phyloP scores from a whole-genome alignment of 2,797 vertebrate species.

The Sus cebifrons region DNA sequence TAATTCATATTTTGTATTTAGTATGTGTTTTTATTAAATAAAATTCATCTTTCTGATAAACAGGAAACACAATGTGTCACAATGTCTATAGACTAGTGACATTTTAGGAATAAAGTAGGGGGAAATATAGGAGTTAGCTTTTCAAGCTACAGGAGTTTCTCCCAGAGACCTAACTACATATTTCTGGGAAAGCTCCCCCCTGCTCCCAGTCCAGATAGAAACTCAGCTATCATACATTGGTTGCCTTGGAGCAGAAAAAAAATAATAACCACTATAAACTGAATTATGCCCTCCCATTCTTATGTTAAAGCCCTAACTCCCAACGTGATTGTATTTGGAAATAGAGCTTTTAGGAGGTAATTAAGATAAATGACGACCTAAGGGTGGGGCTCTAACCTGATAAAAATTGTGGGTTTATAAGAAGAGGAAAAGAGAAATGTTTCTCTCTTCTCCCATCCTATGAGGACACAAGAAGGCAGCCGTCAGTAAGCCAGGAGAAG shows the following conservation, averaged over 20 bases:
- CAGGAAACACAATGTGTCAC: background rate
- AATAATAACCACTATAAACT: background rate
- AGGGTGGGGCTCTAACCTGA: background rate
- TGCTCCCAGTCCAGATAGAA: background rate
- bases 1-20: constrained; percentile 54
- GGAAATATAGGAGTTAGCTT: constrained; percentile 36
- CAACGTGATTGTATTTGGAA: background rate
- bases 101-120: background rate
- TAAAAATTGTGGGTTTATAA: background rate
- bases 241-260: background rate
- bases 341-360: background rate
- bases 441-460: background rate
- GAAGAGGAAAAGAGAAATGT: background rate
- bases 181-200: background rate
- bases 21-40: constrained; percentile 6
- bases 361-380: background rate
- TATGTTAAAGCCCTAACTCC: background rate
- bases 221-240: background rate
- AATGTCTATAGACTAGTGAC: background rate
- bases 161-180: background rate
- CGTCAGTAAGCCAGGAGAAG: background rate
- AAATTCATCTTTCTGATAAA: background rate
- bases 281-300: background rate
- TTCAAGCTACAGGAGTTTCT: background rate
- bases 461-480: background rate